Conservation (phyloP, 2,113 vertebrate species). For the Myrmophylax atrothorax region DNA sequence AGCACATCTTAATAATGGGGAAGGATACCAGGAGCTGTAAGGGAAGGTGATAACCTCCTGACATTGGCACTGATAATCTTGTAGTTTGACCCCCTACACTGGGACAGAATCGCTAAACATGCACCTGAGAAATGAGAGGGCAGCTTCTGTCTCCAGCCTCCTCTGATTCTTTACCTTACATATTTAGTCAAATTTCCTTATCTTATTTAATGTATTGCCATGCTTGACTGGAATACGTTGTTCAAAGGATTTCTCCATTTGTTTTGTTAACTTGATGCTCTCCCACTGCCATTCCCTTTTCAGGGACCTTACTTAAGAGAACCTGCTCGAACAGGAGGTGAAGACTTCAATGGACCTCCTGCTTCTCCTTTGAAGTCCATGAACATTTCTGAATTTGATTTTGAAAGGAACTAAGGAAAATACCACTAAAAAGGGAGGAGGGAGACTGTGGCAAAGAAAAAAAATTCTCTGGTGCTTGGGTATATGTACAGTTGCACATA, state of each 20-base stretch:
- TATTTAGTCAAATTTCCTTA: neutral
- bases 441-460: neutral
- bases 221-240: neutral
- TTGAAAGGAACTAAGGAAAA: constrained; percentile 32
- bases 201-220: neutral
- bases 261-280: constrained; percentile 30
- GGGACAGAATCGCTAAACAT: neutral
- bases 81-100: neutral
- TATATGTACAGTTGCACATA: neutral
- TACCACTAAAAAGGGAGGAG: neutral
- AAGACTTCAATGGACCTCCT: constrained; percentile 28
- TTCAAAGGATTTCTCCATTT: constrained; percentile 27
- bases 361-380: constrained; percentile 44
- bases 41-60: neutral
- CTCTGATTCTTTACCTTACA: neutral
- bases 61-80: neutral
- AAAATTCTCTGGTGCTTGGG: neutral
- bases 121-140: neutral
- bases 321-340: constrained; percentile 39
- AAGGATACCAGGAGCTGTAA: neutral
- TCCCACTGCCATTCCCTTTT: constrained; percentile 46
- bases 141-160: neutral
- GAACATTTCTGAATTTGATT: constrained; percentile 48
- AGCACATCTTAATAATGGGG: neutral
- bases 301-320: constrained; percentile 29